phyloP scores from a whole-genome alignment of 2,888 invertebrate species.

The Onthophagus sagittarius region DNA sequence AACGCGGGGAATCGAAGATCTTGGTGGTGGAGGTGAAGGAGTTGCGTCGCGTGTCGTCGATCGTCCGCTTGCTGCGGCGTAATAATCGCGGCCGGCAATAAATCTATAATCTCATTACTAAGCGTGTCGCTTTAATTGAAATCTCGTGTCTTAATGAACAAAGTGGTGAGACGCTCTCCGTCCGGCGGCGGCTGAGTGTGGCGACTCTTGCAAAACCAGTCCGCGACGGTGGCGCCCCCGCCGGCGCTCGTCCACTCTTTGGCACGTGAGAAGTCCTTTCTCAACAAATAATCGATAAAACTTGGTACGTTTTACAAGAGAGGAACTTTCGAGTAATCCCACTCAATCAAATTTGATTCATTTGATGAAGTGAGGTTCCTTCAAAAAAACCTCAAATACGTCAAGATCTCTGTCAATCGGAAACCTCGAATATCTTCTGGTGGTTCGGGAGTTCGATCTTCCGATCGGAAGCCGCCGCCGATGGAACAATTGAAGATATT shows the following conservation, averaged over 20 bases:
- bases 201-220: background rate
- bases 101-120: constrained; percentile 54
- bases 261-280: background rate
- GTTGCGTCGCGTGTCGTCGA: constrained; percentile 18
- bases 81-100: constrained; percentile 40
- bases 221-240: background rate
- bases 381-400: too few relatives aligned
- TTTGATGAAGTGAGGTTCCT: too few relatives aligned
- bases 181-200: background rate
- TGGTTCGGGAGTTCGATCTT: background rate
- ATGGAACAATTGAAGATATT: background rate
- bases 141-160: constrained; percentile 54
- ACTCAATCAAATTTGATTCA: too few relatives aligned
- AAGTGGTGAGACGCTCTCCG: constrained; percentile 33
- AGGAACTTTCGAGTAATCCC: too few relatives aligned
- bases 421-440: too few relatives aligned
- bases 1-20: background rate
- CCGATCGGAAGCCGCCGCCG: background rate
- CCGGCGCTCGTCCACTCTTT: background rate
- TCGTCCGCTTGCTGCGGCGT: constrained; percentile 24
- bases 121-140: constrained; percentile 60
- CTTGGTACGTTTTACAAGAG: background rate
- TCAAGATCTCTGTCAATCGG: too few relatives aligned
- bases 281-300: background rate
- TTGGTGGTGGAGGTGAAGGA: background rate